Conservation (phyloP, 2,113 vertebrate genomes). For the Campylorhamphus procurvoides region DNA sequence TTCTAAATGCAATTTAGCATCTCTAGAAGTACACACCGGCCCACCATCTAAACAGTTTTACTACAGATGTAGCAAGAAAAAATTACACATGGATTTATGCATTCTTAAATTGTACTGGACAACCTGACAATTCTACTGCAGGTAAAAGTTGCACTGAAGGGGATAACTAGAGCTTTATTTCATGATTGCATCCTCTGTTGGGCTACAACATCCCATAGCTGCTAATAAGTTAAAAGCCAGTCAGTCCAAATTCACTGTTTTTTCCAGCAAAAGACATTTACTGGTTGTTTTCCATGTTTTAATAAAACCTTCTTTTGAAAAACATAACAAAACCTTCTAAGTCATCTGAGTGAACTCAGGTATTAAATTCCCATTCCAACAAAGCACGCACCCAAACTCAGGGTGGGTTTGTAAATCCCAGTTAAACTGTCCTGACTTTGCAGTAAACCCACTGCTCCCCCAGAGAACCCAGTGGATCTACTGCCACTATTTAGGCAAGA, state of each 20-base stretch:
- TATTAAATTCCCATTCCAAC: not conserved
- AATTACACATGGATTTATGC: not conserved
- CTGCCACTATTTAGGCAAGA: not conserved
- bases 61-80: not conserved
- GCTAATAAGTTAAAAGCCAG: not conserved
- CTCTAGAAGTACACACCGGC: not conserved
- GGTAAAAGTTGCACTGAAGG: not conserved
- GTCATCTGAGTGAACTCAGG: rapidly evolving
- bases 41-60: not conserved
- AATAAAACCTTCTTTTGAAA: not conserved
- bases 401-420: not conserved
- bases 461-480: not conserved
- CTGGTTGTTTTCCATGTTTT: not conserved
- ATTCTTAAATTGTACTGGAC: not conserved
- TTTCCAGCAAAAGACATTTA: not conserved
- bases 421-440: not conserved
- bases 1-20: not conserved
- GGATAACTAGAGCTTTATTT: not conserved
- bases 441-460: not conserved
- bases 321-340: not conserved
- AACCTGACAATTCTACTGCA: not conserved
- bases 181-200: not conserved
- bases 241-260: not conserved
- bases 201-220: not conserved
- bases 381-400: not conserved